Conservation (phyloP, 2,888 invertebrate species). For the Diarsia dahlii region DNA sequence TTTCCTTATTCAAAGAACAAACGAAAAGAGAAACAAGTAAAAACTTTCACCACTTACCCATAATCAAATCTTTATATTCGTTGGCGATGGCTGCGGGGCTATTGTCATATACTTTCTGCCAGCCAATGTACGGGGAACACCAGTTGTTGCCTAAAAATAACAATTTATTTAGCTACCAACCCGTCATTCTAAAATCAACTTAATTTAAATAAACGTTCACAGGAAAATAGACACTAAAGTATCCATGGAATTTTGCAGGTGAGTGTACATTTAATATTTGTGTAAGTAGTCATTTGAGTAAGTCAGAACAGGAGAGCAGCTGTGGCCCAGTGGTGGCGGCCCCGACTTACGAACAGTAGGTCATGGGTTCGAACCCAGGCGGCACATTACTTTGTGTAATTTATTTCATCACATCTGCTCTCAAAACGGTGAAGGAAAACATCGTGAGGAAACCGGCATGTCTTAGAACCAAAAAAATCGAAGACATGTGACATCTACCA, state of each 20-base stretch:
- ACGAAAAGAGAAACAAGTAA: background rate
- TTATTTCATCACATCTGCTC: too few species aligned
- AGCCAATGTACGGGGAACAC: slow-evolving; percentile 97
- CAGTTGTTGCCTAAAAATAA: slow-evolving; percentile 93
- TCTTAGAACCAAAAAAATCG: too few species aligned
- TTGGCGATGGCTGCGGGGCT: slow-evolving; percentile 92
- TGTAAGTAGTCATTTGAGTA: background rate
- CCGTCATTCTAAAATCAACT: background rate
- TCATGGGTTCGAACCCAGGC: too few species aligned
- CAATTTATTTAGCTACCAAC: background rate
- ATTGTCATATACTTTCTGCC: slow-evolving; percentile 96
- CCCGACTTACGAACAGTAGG: too few species aligned
- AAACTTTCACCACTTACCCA: slow-evolving; percentile 84
- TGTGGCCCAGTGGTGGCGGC: too few species aligned
- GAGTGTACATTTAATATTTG: slow-evolving; percentile 5
- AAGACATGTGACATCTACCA: too few species aligned
- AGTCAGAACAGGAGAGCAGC: too few species aligned
- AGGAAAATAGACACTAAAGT: too few species aligned
- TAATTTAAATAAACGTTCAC: background rate
- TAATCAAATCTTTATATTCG: slow-evolving; percentile 86
- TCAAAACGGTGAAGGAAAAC: too few species aligned
- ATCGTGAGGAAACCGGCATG: too few species aligned
- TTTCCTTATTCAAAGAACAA: background rate
- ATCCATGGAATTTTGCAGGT: too few species aligned
- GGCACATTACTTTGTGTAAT: too few species aligned